phyloP scores from a whole-genome alignment of 2,797 vertebrate species.

The Chromobotia macracanthus region DNA sequence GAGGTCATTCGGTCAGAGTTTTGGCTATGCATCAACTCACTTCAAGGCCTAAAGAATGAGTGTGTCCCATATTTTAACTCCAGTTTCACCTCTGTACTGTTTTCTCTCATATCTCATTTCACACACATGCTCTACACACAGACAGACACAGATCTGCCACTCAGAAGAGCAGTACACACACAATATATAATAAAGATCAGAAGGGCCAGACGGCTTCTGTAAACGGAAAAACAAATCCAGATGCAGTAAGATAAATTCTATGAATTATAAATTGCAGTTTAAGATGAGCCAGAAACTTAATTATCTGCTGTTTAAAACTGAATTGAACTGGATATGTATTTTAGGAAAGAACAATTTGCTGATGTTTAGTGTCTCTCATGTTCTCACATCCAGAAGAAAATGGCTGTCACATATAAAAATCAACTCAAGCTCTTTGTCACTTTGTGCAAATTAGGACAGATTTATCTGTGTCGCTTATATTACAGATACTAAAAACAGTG shows the following conservation, averaged over 20 bases:
- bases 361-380: background rate
- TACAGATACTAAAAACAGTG: conserved; percentile 34
- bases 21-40: conserved; percentile 27
- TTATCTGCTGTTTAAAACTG: conserved; percentile 8
- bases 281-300: background rate
- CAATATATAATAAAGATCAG: conserved; percentile 14
- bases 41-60: conserved; percentile 23
- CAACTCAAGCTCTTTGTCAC: conserved; percentile 17
- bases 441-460: conserved; percentile 35
- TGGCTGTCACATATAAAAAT: conserved; percentile 17
- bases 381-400: conserved; percentile 22
- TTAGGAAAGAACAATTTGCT: background rate
- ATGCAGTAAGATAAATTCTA: background rate
- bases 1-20: conserved; percentile 28
- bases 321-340: background rate
- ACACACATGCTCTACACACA: conserved; percentile 23
- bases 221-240: conserved; percentile 28
- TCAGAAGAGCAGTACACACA: conserved; percentile 33
- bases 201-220: background rate
- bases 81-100: conserved; percentile 6
- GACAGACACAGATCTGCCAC: conserved; percentile 23
- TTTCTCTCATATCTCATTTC: conserved; percentile 12
- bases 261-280: background rate
- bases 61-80: conserved; percentile 16
- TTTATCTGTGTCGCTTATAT: conserved; percentile 11